A percentile compares a stretch with the other conserved stretches of the same genome.
Conservation (phyloP, 1,140 invertebrate genomes). For the Drosophila trapezifrons region DNA sequence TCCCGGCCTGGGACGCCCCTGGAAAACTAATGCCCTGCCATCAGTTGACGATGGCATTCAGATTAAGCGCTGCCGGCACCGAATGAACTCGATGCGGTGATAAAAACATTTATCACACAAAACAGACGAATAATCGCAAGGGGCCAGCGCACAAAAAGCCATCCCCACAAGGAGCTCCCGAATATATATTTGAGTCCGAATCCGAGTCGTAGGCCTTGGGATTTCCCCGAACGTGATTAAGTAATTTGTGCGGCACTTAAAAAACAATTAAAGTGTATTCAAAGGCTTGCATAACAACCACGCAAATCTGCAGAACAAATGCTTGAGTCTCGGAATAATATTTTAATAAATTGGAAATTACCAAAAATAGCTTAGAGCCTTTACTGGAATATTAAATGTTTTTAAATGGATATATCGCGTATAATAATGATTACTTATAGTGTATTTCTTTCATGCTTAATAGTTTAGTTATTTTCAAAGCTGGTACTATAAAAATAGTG, state of each 20-base stretch:
- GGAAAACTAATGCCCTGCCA: constrained; percentile 80
- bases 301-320: constrained; percentile 7
- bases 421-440: too few relatives aligned
- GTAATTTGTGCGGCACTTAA: constrained; percentile 75
- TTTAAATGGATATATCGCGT: background rate
- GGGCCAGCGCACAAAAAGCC: constrained; percentile 21
- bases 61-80: constrained; percentile 81
- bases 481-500: too few relatives aligned
- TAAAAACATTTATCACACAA: constrained; percentile 84
- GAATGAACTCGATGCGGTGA: constrained; percentile 84
- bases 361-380: background rate
- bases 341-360: constrained; percentile 8
- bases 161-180: constrained; percentile 10
- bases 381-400: background rate
- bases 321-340: background rate
- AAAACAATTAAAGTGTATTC: constrained; percentile 67
- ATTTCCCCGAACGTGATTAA: constrained; percentile 59
- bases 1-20: constrained; percentile 21
- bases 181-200: constrained; percentile 1
- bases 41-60: constrained; percentile 84
- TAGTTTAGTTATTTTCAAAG: too few relatives aligned
- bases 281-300: constrained; percentile 17
- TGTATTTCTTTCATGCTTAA: too few relatives aligned
- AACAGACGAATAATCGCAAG: constrained; percentile 78
- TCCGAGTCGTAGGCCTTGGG: constrained; percentile 3